Evolutionary conservation across 2,113 vertebrate species (phyloP), one percentile per base, ranked within the genome.

Genomic region (Phrynocephalus versicolor): DNA sequence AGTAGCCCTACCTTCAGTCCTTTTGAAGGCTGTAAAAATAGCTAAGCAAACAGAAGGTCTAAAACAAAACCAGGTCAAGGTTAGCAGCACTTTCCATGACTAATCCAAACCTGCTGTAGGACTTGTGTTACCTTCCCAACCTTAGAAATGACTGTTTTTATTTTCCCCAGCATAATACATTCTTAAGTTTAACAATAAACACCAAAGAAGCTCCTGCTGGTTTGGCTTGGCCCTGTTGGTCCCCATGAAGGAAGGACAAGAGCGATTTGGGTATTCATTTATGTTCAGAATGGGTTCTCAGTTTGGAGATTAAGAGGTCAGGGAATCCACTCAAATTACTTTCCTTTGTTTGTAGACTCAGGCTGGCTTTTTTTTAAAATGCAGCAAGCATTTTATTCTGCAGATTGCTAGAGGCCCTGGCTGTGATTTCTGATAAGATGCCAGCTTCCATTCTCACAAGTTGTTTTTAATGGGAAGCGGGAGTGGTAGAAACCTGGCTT

Each of bases 111-210:
- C 14, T 30, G 41, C 55, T 55, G 57, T 18, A 76, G 72, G 75
- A 69, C 64, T 16, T 76, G 79, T 85, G 69, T 77, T 25, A 81
- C 55, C 37, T 83, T 76, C 87, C 51, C 30, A 85, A 80, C 51
- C 1, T 86, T 41, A 12, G 35, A 83, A 91, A 92, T 35, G 9
- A 86, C 83, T 89, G 30, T 25, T 83, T 93, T 88, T 51, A 81
- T 69, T 87, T 89, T 80, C 60, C 14, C 81, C 86, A 90, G 82
- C 10, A 60, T 83, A 83, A 60, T 33, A 82, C 85, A 83, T 57
- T 37, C 64, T 90, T 89, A 89, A 83, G 84, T 85, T 94, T 87
- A 92, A 94, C 94, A 94, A 89, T 85, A 92, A 93, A 92, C 80
- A 87, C 81, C 25, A 7, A 33, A 82, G 30, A 60, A 88, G n/a